These are phyloP conservation scores for Eulemur albifrons DNA, from an alignment of 2,797 vertebrate genomes.

Conservation along the genomic window DNA sequence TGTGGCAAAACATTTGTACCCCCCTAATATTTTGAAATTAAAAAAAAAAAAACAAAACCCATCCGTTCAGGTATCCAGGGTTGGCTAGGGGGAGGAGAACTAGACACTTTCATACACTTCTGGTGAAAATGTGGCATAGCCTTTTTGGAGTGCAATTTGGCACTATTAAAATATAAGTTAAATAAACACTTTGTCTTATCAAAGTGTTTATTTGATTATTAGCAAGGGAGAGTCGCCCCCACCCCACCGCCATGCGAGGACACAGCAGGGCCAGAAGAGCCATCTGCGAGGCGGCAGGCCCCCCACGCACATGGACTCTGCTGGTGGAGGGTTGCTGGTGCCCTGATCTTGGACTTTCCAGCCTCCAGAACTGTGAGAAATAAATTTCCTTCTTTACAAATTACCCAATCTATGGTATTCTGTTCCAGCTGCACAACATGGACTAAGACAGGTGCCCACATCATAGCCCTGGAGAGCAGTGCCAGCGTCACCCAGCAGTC, in stretches of 20 bases:
- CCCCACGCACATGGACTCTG: no score
- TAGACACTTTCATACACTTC: background rate
- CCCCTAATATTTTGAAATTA: no score
- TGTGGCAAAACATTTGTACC: no score
- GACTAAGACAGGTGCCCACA: background rate
- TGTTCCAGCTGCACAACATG: background rate
- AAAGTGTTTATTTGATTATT: background rate
- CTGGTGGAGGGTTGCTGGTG: background rate
- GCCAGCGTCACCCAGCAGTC: background rate
- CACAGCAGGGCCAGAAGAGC: background rate
- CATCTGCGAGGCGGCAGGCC: no score
- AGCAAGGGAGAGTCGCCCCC: background rate
- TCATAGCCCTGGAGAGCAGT: background rate
- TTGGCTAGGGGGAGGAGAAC: background rate
- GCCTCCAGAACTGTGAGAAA: no score
- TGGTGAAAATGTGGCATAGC: background rate
- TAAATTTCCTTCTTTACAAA: background rate
- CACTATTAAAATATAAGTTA: background rate
- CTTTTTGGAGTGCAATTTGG: background rate
- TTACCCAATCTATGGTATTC: background rate
- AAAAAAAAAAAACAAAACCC: background rate
- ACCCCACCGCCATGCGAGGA: background rate
- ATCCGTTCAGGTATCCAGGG: background rate
- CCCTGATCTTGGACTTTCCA: background rate
- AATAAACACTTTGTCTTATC: background rate